Conservation (phyloP, 2,888 invertebrate genomes). For the Sesia apiformis region DNA sequence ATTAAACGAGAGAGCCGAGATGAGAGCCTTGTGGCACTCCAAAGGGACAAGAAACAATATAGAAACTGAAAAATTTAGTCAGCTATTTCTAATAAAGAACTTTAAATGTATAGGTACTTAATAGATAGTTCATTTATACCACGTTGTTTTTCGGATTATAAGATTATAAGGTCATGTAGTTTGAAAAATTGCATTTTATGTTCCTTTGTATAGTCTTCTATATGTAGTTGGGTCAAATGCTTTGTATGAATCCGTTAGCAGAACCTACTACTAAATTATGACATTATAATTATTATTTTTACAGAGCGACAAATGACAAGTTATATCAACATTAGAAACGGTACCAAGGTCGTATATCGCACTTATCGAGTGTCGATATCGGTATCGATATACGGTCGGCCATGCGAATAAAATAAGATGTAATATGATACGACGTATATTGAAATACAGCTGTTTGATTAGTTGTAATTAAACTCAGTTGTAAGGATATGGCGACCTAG, state of each 20-base stretch:
- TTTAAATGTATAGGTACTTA: too few relatives aligned
- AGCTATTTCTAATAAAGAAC: too few relatives aligned
- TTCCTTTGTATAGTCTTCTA: too few relatives aligned
- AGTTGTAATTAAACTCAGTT: neutral
- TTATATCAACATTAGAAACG: neutral
- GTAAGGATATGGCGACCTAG: neutral
- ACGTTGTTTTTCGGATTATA: too few relatives aligned
- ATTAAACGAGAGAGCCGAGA: neutral
- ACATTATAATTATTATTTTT: too few relatives aligned
- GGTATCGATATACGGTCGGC: neutral
- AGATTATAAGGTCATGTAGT: too few relatives aligned
- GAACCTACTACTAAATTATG: too few relatives aligned
- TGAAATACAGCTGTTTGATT: neutral
- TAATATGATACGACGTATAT: constrained; percentile 2
- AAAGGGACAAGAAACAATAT: neutral
- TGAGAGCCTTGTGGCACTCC: neutral
- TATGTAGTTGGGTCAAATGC: too few relatives aligned
- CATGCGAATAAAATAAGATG: constrained; percentile 2
- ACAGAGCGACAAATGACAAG: neutral
- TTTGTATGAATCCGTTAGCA: too few relatives aligned
- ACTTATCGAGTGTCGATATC: neutral
- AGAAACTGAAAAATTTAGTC: too few relatives aligned
- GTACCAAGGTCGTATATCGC: neutral
- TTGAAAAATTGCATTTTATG: too few relatives aligned
- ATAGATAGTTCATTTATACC: too few relatives aligned